Percentiles rank a stretch among this genome's conserved stretches.
Evolutionary conservation across 2,113 vertebrate genomes (phyloP).

Genomic region (Micronycteris hirsuta): DNA sequence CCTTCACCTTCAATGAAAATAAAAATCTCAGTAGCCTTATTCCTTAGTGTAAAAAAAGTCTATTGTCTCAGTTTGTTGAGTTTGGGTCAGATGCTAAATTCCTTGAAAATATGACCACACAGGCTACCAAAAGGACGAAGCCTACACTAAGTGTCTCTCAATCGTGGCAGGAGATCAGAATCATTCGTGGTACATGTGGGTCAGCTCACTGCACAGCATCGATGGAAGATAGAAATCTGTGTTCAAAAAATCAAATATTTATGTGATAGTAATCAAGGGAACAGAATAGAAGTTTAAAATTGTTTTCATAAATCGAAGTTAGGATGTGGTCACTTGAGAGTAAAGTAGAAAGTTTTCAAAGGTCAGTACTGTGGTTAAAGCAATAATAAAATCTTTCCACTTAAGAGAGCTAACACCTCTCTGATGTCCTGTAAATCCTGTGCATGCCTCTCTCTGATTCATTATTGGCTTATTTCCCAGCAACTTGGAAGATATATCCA

Average conservation of each 20-base stretch:
- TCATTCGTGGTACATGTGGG: background rate
- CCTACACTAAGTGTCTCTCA: background rate
- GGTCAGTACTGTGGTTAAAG: background rate
- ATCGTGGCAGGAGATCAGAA: background rate
- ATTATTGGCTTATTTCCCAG: constrained; percentile 27
- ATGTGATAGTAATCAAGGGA: background rate
- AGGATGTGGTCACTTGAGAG: constrained; percentile 24
- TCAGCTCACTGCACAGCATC: background rate
- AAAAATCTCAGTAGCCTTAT: accelerated
- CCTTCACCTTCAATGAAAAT: background rate
- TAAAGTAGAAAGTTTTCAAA: constrained; percentile 18
- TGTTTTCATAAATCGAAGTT: background rate
- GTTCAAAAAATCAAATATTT: background rate
- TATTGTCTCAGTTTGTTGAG: background rate
- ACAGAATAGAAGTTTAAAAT: background rate
- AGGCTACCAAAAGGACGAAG: background rate
- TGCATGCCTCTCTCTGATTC: background rate
- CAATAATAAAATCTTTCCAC: constrained; percentile 15
- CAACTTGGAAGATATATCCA: background rate
- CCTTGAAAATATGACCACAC: background rate
- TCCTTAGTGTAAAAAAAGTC: background rate
- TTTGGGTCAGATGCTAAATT: background rate
- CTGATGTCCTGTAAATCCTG: background rate
- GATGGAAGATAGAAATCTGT: background rate
- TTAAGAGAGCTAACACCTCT: background rate